Percentiles rank a stretch among this genome's conserved stretches.
Evolutionary conservation across 2,113 vertebrate genomes (phyloP).

Genomic region (Recurvirostra avosetta): DNA sequence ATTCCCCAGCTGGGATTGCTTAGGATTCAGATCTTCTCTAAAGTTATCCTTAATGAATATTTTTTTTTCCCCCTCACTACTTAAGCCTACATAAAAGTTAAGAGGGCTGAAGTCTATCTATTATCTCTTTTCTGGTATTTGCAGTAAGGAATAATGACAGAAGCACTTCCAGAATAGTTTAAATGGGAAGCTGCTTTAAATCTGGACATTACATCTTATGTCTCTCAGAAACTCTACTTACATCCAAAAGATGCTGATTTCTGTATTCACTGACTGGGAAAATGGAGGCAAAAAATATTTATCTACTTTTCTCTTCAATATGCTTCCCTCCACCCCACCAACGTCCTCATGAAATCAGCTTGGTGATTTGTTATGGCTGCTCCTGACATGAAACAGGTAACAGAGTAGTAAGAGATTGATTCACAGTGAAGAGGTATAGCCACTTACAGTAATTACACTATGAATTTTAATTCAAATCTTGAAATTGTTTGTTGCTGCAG

Average conservation of each 20-base stretch:
- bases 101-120: neutral
- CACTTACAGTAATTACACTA: neutral
- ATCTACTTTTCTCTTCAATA: neutral
- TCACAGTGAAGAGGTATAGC: neutral
- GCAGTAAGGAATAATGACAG: neutral
- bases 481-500: neutral
- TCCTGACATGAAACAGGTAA: neutral
- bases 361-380: neutral
- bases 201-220: neutral
- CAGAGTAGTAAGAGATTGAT: neutral
- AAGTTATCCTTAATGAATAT: neutral
- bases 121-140: neutral
- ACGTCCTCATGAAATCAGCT: neutral
- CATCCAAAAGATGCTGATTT: neutral
- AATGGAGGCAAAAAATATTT: neutral
- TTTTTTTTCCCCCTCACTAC: fast-evolving
- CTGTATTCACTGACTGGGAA: neutral
- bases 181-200: neutral
- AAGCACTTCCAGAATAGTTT: neutral
- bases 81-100: neutral
- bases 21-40: neutral
- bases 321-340: neutral
- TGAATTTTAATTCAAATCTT: neutral
- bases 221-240: neutral
- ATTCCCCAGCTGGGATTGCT: neutral